Evolutionary conservation across 2,888 invertebrate species (phyloP), one percentile per base, ranked within the genome.

Genomic region (Aporophyla lueneburgensis): DNA sequence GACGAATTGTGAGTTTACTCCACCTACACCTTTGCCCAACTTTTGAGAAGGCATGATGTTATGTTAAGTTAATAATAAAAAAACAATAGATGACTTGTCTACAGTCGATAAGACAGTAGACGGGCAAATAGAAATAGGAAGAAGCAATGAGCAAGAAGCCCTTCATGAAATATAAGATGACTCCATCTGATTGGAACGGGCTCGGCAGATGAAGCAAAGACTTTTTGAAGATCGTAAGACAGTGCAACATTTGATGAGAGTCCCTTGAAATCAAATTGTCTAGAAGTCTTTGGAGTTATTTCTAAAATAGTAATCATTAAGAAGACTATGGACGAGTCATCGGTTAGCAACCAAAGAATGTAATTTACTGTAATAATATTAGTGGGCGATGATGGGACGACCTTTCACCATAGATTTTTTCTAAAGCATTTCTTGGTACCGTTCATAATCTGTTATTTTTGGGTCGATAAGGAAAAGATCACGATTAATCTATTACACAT

Each of bases 331-430:
- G 14, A 43, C 5, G 19, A 56, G n/a, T 49, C 46, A 76, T 40
- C 24, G 43, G 16, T 43, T 58, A n/a, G 43, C 21, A 56, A 56
- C 5, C 7, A 14, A 14, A 46, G 56, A 63, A 46, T 62, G 62
- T 75, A 46, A 81, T 81, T 81, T 67, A 78, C 75, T 78, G 75
- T 81, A 51, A 74, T 62, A 78, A 62, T 53, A 81, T 51, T 62
- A 46, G 43, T 33, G n/a, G 53, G 27, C 59, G 19, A 63, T 63
- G 78, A 56, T 74, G 40, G 19, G 56, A 24, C 61, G 16, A 56
- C 78, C 81, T 81, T 67, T 81, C 66, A 56, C 67, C 75, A 58
- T 75, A 6, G 43, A 51, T 79, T 75, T 81, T 74, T 75, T 53
- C 5, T 51, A 33, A 24, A 81, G 21, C 1, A 43, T 7, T 62